Base-by-base conservation (phyloP, 2,113 vertebrate genomes). In the Strix uralensis region DNA sequence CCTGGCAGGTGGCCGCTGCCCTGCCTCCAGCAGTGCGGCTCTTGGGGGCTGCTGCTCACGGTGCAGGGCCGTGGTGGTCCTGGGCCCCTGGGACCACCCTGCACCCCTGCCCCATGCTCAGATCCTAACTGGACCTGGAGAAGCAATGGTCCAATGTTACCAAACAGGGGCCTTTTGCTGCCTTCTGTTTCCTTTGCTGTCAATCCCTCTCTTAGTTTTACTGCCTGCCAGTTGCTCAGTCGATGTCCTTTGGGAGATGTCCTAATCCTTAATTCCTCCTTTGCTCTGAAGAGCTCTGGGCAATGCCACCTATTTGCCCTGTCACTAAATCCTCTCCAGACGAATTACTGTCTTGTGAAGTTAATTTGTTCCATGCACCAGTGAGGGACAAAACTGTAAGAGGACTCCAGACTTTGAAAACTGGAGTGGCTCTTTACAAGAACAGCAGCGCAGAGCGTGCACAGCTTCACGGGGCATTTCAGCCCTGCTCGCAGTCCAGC, bases 61-160 rank as follows among this genome's bases (percentile, higher is more conserved):
- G 32, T 44, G 30, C 21, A 23, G 67, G 47, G 61, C 52, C 2
- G 1, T 26, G 51, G 29, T 23, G 19, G 38, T 21, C 46, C n/a
- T 30, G n/a, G 40, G 42, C 57, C 32, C 25, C 19, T 47, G 26
- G 10, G 38, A 54, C 51, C 7, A 5, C 51, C 11, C 44, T 52
- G 32, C 3, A 1, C 32, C 11, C 10, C 6, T 47, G 62, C 16
- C 30, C 44, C 0, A 1, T 55, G 30, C 63, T 85, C 12, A 16
- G 14, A 7, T 55, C 38, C 38, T 11, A 19, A 5, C 57, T 12
- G 40, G 65, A 23, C 30, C 54, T 14, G 19, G 26, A 44, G 40
- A 46, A 72, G 66, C 44, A 38, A 8, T 12, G 17, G 30, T 25
- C 26, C 30, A 46, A 0, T 4, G 10, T 13, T 49, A 66, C 6